Conservation (phyloP, 2,797 vertebrate genomes). For the Mycteria americana region DNA sequence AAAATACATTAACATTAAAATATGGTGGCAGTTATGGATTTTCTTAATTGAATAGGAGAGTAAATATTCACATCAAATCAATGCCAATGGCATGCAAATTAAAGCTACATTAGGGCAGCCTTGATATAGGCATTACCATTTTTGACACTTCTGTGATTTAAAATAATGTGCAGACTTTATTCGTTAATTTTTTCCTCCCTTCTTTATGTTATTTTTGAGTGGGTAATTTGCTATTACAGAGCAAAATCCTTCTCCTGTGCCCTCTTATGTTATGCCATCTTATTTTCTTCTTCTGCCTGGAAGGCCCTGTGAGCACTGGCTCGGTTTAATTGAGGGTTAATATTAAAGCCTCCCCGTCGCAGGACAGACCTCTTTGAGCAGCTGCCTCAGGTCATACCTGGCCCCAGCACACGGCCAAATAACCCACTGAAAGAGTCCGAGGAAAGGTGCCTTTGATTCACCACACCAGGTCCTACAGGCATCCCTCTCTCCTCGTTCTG, state of each 20-base stretch:
- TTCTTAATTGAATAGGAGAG: conserved; percentile 80
- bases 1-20: conserved; percentile 84
- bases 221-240: conserved; percentile 74
- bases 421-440: neutral
- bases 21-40: conserved; percentile 81
- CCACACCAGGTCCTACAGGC: accelerated
- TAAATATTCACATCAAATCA: conserved; percentile 78
- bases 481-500: neutral
- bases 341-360: neutral
- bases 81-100: conserved; percentile 76
- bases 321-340: neutral
- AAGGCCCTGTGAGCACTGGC: neutral
- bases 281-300: neutral
- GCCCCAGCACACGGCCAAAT: neutral
- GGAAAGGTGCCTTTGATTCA: neutral
- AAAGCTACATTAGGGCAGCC: conserved; percentile 74
- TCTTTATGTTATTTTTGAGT: conserved; percentile 75
- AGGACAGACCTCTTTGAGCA: neutral
- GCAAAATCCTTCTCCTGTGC: conserved; percentile 47
- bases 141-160: conserved; percentile 76
- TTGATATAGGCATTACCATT: conserved; percentile 72
- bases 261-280: neutral
- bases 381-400: neutral
- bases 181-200: conserved; percentile 72
- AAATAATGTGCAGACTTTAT: conserved; percentile 77